A percentile compares a stretch with the other conserved stretches of the same genome.
These are phyloP conservation scores for Notocelia uddmanniana DNA, from an alignment of 2,888 invertebrate species.

Conservation along the genomic window DNA sequence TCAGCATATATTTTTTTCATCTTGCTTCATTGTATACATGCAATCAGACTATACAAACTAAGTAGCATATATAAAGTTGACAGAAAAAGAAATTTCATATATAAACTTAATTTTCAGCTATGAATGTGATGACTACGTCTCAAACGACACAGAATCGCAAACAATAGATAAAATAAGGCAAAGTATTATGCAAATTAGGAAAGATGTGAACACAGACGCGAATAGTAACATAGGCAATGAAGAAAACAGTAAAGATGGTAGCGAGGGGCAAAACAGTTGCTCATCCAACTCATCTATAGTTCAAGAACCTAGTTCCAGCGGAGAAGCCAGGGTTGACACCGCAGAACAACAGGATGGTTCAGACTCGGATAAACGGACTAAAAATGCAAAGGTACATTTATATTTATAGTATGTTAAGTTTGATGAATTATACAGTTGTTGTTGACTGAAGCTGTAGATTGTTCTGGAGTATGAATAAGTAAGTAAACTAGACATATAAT, in stretches of 20 bases:
- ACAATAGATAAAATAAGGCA: slow-evolving; percentile 86
- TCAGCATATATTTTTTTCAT: too few species aligned
- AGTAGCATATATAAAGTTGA: too few species aligned
- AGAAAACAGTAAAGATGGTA: slow-evolving; percentile 63
- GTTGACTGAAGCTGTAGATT: not conserved
- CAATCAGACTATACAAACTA: too few species aligned
- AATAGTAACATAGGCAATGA: slow-evolving; percentile 61
- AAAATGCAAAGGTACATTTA: slow-evolving; percentile 66
- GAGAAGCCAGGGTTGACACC: slow-evolving; percentile 53
- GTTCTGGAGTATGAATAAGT: slow-evolving; percentile 21
- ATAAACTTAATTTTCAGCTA: slow-evolving; percentile 86
- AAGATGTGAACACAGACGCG: slow-evolving; percentile 54
- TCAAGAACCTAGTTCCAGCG: slow-evolving; percentile 55
- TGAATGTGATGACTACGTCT: slow-evolving; percentile 92
- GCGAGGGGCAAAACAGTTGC: slow-evolving; percentile 57
- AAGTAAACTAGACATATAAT: too few species aligned
- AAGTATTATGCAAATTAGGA: slow-evolving; percentile 69
- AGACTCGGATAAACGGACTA: slow-evolving; percentile 67
- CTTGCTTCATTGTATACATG: too few species aligned
- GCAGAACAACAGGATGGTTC: slow-evolving; percentile 57
- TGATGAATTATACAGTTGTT: slow-evolving; percentile 28
- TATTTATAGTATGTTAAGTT: slow-evolving; percentile 33
- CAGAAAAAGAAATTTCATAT: too few species aligned
- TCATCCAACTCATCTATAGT: slow-evolving; percentile 50
- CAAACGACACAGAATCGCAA: slow-evolving; percentile 88